Evolutionary conservation across 2,888 invertebrate species (phyloP).

Genomic region (Limnephilus marmoratus): DNA sequence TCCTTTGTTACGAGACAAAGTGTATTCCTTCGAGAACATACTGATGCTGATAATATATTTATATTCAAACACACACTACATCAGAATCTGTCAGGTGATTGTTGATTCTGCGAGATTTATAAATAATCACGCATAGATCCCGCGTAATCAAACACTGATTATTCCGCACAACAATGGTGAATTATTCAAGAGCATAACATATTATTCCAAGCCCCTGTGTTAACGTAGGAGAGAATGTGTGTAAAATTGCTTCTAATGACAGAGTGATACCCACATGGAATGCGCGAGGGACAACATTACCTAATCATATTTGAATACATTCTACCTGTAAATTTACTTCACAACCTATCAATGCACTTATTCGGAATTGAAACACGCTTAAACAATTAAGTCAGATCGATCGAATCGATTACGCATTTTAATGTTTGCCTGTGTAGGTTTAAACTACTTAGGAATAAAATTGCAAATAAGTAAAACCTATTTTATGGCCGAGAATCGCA

Average conservation of each 20-base stretch:
- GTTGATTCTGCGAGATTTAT: conserved; percentile 34
- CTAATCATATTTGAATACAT: background rate
- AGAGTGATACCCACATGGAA: background rate
- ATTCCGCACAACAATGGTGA: conserved; percentile 17
- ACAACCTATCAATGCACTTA: background rate
- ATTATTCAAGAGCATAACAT: conserved; percentile 30
- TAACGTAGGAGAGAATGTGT: conserved; percentile 17
- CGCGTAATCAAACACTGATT: conserved; percentile 29
- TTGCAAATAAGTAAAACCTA: background rate
- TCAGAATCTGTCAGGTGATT: background rate
- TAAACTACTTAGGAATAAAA: background rate
- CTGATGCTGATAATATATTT: background rate
- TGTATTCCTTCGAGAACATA: background rate
- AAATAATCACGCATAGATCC: conserved; percentile 12
- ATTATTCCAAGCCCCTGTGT: background rate
- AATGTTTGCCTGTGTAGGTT: background rate
- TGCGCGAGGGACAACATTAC: background rate
- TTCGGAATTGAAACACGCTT: background rate
- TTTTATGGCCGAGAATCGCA: background rate
- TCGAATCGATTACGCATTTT: background rate
- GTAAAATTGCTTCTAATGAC: conserved; percentile 5
- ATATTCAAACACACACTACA: background rate
- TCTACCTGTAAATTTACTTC: background rate
- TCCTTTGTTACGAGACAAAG: background rate
- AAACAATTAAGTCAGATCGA: no score